phyloP scores from a whole-genome alignment of 2,113 vertebrate genomes.

The Pangasianodon hypophthalmus region DNA sequence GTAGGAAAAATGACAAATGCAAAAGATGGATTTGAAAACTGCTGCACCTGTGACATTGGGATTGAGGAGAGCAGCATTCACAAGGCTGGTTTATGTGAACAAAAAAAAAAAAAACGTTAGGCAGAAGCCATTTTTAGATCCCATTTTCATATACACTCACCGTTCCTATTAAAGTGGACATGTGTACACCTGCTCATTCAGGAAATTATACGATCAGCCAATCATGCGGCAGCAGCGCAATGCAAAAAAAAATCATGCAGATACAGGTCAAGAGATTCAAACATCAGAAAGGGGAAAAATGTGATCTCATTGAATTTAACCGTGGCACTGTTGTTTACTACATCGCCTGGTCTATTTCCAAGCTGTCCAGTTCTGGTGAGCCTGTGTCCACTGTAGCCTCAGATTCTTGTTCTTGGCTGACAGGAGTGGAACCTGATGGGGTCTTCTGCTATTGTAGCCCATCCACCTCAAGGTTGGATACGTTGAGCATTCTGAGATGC shows the following conservation, averaged over 20 bases:
- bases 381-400: neutral
- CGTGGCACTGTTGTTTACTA: too few relatives aligned
- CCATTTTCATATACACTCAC: neutral
- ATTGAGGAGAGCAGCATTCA: neutral
- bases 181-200: neutral
- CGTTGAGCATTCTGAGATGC: neutral
- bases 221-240: neutral
- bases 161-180: neutral
- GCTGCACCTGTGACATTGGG: neutral
- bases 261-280: too few relatives aligned
- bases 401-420: neutral
- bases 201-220: neutral
- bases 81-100: neutral
- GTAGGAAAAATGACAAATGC: neutral
- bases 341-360: too few relatives aligned
- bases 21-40: neutral
- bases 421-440: neutral
- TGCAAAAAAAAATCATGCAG: too few relatives aligned
- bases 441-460: neutral
- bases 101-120: neutral
- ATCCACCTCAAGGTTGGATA: neutral
- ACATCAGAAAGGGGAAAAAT: too few relatives aligned
- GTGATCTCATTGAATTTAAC: too few relatives aligned
- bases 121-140: neutral
- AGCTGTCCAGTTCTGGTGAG: too few relatives aligned